Percentiles rank a stretch among this genome's conserved stretches.
phyloP scores from a whole-genome alignment of 2,113 vertebrate species.

The Cricetomys ansorgei region DNA sequence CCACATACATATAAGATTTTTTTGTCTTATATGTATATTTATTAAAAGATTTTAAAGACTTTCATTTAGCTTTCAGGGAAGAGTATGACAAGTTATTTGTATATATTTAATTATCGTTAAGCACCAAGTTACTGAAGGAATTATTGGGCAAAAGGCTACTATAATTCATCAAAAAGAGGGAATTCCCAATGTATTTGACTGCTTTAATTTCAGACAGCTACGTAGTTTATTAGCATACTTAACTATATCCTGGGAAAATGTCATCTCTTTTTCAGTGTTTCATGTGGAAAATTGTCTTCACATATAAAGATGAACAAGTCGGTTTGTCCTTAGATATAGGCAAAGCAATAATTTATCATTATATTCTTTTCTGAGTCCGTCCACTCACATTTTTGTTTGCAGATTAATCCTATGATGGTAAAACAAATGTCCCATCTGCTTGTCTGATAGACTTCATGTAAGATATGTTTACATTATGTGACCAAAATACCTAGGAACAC shows the following conservation, averaged over 20 bases:
- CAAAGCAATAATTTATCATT: not conserved
- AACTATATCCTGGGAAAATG: conserved; percentile 32
- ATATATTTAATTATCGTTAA: conserved; percentile 47
- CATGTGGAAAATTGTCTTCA: not conserved
- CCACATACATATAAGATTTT: not conserved
- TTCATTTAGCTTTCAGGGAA: not conserved
- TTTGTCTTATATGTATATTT: conserved; percentile 21
- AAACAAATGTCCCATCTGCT: not conserved
- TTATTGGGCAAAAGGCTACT: conserved; percentile 31
- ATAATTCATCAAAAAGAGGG: conserved; percentile 12
- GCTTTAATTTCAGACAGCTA: not conserved
- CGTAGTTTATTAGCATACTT: not conserved
- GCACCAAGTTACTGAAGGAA: not conserved
- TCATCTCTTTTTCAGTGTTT: conserved; percentile 23
- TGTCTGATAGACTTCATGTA: not conserved
- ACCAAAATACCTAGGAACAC: not conserved
- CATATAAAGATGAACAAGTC: not conserved
- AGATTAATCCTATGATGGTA: not conserved
- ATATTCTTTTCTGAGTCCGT: conserved; percentile 22
- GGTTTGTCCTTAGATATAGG: not conserved
- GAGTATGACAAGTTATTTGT: conserved; percentile 24
- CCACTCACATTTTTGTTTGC: conserved; percentile 17
- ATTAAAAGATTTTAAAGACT: not conserved
- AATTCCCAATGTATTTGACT: not conserved
- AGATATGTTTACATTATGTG: not conserved